Percentiles rank a stretch among this genome's conserved stretches.
These are phyloP conservation scores for Spermophilus dauricus DNA, from an alignment of 2,113 vertebrate species.

Conservation along the genomic window DNA sequence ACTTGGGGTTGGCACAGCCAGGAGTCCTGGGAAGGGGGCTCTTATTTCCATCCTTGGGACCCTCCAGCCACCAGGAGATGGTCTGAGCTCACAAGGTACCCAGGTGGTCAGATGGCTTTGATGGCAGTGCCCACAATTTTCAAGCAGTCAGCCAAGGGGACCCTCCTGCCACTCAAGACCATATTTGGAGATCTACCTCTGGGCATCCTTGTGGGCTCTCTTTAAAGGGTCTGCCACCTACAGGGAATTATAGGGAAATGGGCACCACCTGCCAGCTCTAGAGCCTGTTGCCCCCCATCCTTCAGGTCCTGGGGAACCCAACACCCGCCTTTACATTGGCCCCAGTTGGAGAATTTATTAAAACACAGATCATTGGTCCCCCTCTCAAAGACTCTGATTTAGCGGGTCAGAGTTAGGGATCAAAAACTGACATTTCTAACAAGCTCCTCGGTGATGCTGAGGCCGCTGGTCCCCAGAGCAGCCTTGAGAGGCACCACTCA, in stretches of 20 bases:
- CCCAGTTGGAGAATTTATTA: background rate
- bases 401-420: background rate
- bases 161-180: background rate
- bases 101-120: background rate
- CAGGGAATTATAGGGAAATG: background rate
- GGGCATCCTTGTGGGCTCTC: background rate
- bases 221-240: background rate
- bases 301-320: background rate
- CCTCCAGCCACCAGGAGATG: background rate
- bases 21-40: background rate
- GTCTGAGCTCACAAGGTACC: background rate
- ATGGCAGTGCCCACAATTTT: rapidly evolving
- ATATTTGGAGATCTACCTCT: background rate
- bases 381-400: background rate
- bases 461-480: too few species aligned
- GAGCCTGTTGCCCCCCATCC: background rate
- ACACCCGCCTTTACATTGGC: background rate
- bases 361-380: background rate
- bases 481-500: background rate
- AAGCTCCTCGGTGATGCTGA: background rate
- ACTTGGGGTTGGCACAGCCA: background rate
- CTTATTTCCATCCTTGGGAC: background rate
- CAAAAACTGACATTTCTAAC: background rate
- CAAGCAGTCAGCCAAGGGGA: background rate
- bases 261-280: background rate